A percentile compares a stretch with the other conserved stretches of the same genome.
These are phyloP conservation scores for Cotesia congregata DNA, from an alignment of 2,888 invertebrate genomes.

Conservation along the genomic window DNA sequence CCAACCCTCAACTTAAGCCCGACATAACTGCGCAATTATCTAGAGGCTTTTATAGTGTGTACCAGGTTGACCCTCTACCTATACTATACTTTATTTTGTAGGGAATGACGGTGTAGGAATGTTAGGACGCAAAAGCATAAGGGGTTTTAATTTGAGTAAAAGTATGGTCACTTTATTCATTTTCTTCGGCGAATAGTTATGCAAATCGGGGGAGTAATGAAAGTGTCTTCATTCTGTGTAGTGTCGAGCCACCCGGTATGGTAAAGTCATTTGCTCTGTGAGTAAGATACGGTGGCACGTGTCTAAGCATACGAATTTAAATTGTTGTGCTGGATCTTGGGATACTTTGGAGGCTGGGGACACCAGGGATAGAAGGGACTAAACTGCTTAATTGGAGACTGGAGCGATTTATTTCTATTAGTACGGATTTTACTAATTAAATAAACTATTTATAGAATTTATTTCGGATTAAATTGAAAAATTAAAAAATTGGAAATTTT, in stretches of 20 bases:
- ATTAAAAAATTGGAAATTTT: too few species aligned
- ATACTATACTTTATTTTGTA: too few species aligned
- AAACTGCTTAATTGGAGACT: slow-evolving; percentile 56
- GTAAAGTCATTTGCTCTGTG: neutral
- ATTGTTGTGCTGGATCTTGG: slow-evolving; percentile 55
- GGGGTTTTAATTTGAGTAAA: neutral
- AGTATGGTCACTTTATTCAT: slow-evolving; percentile 1
- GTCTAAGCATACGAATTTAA: slow-evolving; percentile 33
- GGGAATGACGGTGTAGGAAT: too few species aligned
- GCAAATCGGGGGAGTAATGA: slow-evolving; percentile 33
- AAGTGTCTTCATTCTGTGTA: slow-evolving; percentile 18
- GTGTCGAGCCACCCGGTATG: neutral
- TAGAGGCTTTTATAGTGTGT: too few species aligned
- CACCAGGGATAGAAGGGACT: neutral
- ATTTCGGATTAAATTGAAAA: too few species aligned
- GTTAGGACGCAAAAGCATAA: neutral
- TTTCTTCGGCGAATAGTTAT: slow-evolving; percentile 27
- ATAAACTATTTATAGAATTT: too few species aligned
- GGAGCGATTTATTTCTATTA: slow-evolving; percentile 60
- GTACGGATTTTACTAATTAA: neutral
- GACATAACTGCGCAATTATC: too few species aligned
- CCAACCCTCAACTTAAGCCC: too few species aligned
- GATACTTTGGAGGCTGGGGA: slow-evolving; percentile 50
- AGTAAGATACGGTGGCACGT: slow-evolving; percentile 20
- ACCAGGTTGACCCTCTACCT: too few species aligned